Base-by-base conservation (phyloP, 2,888 invertebrate species). In the Amphipoea oculea region DNA sequence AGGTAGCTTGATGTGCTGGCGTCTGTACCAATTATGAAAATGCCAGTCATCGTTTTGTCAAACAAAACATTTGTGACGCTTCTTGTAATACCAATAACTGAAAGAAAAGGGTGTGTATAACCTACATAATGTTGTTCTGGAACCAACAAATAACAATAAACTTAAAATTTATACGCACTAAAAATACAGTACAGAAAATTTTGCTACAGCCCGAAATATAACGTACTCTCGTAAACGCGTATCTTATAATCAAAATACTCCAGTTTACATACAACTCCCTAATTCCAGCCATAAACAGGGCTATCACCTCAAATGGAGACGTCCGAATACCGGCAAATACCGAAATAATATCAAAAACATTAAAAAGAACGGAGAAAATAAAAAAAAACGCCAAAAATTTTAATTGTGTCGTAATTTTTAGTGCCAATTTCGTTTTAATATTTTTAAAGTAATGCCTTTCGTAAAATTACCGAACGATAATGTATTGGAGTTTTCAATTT, bases 351-450 rank as follows among this genome's bases (percentile, higher is more conserved):
- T 86, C 83, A 84, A 84, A 86, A 83, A 79, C 80, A 80, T 80
- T 80, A 81, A 85, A 83, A 85, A 84, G 68, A 79, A 75, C 65
- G 70, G 62, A 62, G 76, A 83, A 79, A 74, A 73, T 82, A 82
- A 83, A 81, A 86, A 84, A 82, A 81, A 70, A 65, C 3, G n/a
- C 48, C 68, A 69, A 80, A 77, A 69, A 81, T 76, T 86, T 91
- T 89, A 86, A 92, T 91, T 88, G 88, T 84, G 84, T 86, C 87
- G 82, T 91, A 90, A 91, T 83, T 86, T 92, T 92, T 79, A 89
- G 76, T 79, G 79, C 66, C 85, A 73, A 86, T 86, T 85, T 80
- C 62, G 69, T 65, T 79, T 77, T 76, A 73, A 86, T 85, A 84
- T 86, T 83, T 83, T 84, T 74, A 76, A 83, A 89, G 86, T 87